A percentile compares a stretch with the other conserved stretches of the same genome.
These are phyloP conservation scores for Peromyscus aztecus DNA, from an alignment of 2,797 vertebrate genomes.

Conservation along the genomic window DNA sequence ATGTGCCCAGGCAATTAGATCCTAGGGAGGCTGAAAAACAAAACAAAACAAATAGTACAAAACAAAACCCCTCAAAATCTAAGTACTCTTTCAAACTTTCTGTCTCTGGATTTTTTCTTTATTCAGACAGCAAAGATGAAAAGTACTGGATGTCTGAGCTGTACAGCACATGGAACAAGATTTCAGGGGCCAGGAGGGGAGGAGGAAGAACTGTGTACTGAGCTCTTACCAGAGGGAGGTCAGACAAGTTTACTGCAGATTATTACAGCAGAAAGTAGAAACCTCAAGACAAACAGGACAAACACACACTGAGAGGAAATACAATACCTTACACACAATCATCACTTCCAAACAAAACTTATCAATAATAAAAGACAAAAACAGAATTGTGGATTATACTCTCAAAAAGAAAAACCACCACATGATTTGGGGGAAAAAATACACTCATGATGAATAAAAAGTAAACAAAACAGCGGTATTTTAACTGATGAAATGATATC, in stretches of 20 bases:
- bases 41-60: neutral
- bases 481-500: neutral
- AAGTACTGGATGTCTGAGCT: neutral
- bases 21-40: neutral
- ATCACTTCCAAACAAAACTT: conserved; percentile 12
- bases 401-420: neutral
- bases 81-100: neutral
- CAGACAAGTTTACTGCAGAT: neutral
- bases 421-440: neutral
- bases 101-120: neutral
- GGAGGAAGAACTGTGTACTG: neutral
- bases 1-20: neutral
- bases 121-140: neutral
- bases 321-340: neutral
- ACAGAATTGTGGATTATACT: neutral
- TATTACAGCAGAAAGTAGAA: neutral
- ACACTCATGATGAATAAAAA: neutral
- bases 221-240: neutral
- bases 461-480: neutral
- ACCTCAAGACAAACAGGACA: neutral
- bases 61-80: neutral
- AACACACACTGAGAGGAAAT: neutral
- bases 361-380: neutral
- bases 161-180: too few relatives aligned
- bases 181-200: too few relatives aligned